Percentiles rank a stretch among this genome's conserved stretches.
phyloP scores from a whole-genome alignment of 23 tunicate genomes.

The Halocynthia roretzi region DNA sequence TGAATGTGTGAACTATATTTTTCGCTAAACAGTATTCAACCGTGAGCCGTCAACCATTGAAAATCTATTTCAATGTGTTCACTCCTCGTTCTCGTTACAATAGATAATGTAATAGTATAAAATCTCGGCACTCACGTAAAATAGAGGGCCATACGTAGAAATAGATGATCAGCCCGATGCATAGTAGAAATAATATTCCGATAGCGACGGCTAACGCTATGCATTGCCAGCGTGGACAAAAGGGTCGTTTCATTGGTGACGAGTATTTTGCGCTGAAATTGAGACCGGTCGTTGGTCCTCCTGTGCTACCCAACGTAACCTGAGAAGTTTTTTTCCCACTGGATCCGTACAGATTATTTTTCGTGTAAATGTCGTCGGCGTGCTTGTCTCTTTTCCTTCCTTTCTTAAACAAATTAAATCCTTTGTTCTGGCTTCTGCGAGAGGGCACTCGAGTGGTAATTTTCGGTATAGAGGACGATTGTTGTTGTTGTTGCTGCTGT shows the following conservation, averaged over 20 bases:
- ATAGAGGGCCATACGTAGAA: slow-evolving; percentile 33
- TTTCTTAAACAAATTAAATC: slow-evolving; percentile 8
- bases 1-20: not conserved
- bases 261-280: not conserved
- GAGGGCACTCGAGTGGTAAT: not conserved
- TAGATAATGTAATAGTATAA: too few species aligned
- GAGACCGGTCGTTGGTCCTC: slow-evolving; percentile 3
- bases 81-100: too few species aligned
- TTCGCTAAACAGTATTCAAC: not conserved
- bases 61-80: too few species aligned
- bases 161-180: slow-evolving; percentile 5
- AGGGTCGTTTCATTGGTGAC: slow-evolving; percentile 26
- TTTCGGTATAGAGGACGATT: slow-evolving; percentile 3
- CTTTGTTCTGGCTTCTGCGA: slow-evolving; percentile 3
- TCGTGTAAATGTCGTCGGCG: slow-evolving; percentile 8
- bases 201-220: slow-evolving; percentile 1
- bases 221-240: slow-evolving; percentile 39
- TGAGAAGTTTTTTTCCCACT: slow-evolving; percentile 15
- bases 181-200: not conserved
- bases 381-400: not conserved
- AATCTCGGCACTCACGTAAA: slow-evolving; percentile 4
- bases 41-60: too few species aligned
- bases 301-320: slow-evolving; percentile 10
- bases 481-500: not conserved
- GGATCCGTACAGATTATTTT: slow-evolving; percentile 22